A percentile compares a stretch with the other conserved stretches of the same genome.
Conservation (phyloP, 2,888 invertebrate genomes). For the Papilio elwesi region DNA sequence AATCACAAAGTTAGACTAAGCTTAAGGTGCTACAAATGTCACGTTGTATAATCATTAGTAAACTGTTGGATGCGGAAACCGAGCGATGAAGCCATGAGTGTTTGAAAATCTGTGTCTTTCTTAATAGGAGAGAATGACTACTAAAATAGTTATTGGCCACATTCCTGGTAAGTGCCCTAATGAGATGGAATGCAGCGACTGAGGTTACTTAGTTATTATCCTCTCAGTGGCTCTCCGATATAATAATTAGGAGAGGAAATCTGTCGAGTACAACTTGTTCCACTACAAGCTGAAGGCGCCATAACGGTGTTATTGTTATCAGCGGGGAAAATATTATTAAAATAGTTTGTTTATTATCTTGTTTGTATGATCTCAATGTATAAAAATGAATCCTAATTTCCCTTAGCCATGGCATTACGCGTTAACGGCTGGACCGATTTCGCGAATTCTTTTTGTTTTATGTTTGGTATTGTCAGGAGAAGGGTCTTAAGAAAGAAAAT, state of each 20-base stretch:
- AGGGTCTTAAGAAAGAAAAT: no score
- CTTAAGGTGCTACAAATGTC: no score
- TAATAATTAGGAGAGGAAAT: conserved; percentile 5
- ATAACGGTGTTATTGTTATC: background rate
- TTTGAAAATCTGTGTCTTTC: background rate
- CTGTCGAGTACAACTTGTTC: background rate
- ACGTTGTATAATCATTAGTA: no score
- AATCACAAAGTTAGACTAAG: no score
- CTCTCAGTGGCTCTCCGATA: background rate
- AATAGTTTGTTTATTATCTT: background rate
- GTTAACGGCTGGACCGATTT: no score
- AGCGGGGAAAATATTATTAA: background rate
- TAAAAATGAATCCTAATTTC: no score
- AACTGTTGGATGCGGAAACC: no score
- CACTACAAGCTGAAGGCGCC: background rate
- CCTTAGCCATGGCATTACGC: no score
- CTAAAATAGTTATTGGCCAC: background rate
- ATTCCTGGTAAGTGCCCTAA: conserved; percentile 6
- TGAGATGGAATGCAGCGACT: background rate
- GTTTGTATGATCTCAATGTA: background rate
- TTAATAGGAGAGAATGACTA: background rate
- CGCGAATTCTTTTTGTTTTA: no score
- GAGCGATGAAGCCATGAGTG: no score
- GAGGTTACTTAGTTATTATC: background rate
- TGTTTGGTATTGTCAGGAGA: no score